Evolutionary conservation across 2,797 vertebrate genomes (phyloP).

Genomic region (Gymnodraco acuticeps): DNA sequence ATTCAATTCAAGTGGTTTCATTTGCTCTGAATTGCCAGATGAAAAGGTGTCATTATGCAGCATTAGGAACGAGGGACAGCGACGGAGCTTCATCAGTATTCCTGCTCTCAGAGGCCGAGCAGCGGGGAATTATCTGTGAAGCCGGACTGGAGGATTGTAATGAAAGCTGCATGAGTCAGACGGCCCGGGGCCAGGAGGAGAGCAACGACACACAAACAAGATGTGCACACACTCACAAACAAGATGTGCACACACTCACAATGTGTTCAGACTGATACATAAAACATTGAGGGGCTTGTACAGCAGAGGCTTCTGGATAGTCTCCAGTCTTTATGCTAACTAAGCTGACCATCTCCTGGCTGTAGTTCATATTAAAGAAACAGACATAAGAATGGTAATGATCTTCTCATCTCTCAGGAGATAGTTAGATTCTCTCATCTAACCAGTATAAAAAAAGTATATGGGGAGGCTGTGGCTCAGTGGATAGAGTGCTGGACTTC

Average conservation of each 20-base stretch:
- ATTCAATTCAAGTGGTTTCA: conserved; percentile 13
- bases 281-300: conserved; percentile 23
- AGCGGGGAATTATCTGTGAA: conserved; percentile 55
- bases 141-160: conserved; percentile 51
- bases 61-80: neutral
- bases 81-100: conserved; percentile 9
- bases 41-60: conserved; percentile 1
- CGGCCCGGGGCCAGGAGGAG: conserved; percentile 33
- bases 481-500: too few relatives aligned
- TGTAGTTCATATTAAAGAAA: neutral
- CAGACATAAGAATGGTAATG: neutral
- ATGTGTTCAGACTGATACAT: conserved; percentile 35
- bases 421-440: too few relatives aligned
- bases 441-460: too few relatives aligned
- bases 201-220: conserved; percentile 29
- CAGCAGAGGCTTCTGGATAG: neutral
- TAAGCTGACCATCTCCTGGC: neutral
- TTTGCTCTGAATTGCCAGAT: conserved; percentile 6
- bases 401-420: too few relatives aligned
- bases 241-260: neutral
- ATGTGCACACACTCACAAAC: conserved; percentile 11
- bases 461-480: too few relatives aligned
- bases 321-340: conserved; percentile 5
- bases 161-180: conserved; percentile 63
- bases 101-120: conserved; percentile 13